Evolutionary conservation across 2,888 invertebrate species (phyloP).

Genomic region (Gastrophysa polygoni): DNA sequence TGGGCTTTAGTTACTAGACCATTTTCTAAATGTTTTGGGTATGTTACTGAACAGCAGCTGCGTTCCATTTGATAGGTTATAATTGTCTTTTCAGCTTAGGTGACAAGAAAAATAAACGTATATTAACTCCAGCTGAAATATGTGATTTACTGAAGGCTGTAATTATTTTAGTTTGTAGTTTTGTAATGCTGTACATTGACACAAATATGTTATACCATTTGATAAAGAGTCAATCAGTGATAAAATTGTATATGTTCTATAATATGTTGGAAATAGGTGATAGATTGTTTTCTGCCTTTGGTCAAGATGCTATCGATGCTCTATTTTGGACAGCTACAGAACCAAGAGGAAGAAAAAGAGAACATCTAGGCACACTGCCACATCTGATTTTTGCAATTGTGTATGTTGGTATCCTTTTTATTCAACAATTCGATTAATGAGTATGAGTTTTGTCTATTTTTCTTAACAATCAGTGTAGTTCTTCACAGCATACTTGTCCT

Average conservation of each 20-base stretch:
- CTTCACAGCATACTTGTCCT: constrained; percentile 87
- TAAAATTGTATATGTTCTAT: constrained; percentile 98
- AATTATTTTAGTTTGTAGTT: constrained; percentile 81
- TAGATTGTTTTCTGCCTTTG: constrained; percentile 92
- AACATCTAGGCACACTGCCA: constrained; percentile 85
- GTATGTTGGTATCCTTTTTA: constrained; percentile 95
- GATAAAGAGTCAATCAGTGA: constrained; percentile 96
- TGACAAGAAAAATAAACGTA: constrained; percentile 60
- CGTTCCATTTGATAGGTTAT: too few relatives aligned
- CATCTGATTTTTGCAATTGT: constrained; percentile 90
- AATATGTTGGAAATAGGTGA: constrained; percentile 99
- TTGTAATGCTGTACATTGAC: constrained; percentile 90
- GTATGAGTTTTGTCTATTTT: constrained; percentile 13
- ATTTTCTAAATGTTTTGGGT: constrained; percentile 76
- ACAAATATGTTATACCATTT: constrained; percentile 98
- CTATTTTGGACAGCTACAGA: constrained; percentile 99
- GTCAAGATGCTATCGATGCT: constrained; percentile 98
- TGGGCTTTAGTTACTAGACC: constrained; percentile 80
- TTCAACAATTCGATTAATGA: not conserved
- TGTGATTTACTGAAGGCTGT: constrained; percentile 96
- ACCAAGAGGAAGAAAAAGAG: constrained; percentile 79
- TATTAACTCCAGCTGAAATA: constrained; percentile 86
- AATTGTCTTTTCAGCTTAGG: constrained; percentile 48
- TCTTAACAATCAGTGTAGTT: constrained; percentile 60
- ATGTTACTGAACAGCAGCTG: too few relatives aligned